These are phyloP conservation scores for Amphiprion ocellaris DNA, from an alignment of 2,113 vertebrate genomes.

Conservation along the genomic window DNA sequence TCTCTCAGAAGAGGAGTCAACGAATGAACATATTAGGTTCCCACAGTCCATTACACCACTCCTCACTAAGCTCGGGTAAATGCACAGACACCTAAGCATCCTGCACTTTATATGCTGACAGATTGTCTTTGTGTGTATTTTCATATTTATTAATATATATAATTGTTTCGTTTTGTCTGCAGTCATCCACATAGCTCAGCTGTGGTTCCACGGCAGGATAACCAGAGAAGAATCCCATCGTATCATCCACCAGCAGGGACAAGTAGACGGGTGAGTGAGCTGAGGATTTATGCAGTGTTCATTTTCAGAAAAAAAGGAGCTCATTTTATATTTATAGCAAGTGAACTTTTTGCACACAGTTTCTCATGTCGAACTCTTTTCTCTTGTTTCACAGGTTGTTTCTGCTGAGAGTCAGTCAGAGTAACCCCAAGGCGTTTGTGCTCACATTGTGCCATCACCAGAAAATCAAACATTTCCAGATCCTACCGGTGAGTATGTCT, in stretches of 20 bases:
- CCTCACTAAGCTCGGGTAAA: constrained; percentile 92
- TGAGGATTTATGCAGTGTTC: background rate
- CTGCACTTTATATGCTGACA: background rate
- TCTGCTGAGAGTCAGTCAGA: constrained; percentile 97
- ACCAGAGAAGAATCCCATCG: constrained; percentile 96
- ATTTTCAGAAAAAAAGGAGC: background rate
- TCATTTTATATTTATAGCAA: background rate
- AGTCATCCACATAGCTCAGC: constrained; percentile 97
- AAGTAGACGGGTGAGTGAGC: constrained; percentile 93
- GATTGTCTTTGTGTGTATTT: background rate
- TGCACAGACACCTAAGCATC: background rate
- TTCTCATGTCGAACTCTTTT: background rate
- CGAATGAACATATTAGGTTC: constrained; percentile 94
- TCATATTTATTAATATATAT: background rate
- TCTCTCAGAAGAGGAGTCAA: constrained; percentile 93
- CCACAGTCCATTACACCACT: constrained; percentile 95
- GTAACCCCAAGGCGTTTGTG: constrained; percentile 98
- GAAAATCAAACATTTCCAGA: constrained; percentile 99
- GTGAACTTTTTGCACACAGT: background rate
- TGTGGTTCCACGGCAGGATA: constrained; percentile 97
- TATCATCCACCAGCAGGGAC: constrained; percentile 95
- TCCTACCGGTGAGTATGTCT: constrained; percentile 89
- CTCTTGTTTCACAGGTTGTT: constrained; percentile 88
- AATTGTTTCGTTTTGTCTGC: background rate
- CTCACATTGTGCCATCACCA: constrained; percentile 99